Percentiles rank a stretch among this genome's conserved stretches.
Conservation (phyloP, 2,113 vertebrate species). For the Candoia aspera region DNA sequence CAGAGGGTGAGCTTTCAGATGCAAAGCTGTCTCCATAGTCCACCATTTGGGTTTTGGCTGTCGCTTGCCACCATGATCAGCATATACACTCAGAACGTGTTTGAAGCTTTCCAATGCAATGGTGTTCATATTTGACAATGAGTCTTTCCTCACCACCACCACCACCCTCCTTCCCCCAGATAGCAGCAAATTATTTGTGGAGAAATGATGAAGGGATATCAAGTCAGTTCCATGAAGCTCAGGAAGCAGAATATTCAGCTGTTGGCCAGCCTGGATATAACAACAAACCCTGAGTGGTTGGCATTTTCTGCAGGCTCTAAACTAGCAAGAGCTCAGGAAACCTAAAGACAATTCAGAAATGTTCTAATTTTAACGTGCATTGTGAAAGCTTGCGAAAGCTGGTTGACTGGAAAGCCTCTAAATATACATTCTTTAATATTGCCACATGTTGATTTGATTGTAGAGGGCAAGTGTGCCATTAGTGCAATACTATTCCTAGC, state of each 20-base stretch:
- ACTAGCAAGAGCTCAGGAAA: neutral
- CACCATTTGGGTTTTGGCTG: neutral
- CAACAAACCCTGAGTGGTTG: neutral
- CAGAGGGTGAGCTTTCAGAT: neutral
- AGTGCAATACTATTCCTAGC: neutral
- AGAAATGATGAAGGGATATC: neutral
- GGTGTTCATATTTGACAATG: neutral
- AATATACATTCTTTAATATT: neutral
- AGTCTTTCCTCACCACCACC: neutral
- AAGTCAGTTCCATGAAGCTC: neutral
- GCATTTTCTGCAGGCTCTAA: neutral
- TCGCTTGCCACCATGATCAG: neutral
- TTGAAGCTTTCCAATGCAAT: neutral
- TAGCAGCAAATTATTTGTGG: neutral
- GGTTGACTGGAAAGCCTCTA: neutral
- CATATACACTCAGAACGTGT: neutral
- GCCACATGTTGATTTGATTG: neutral
- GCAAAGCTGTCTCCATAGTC: neutral
- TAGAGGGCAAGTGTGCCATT: neutral
- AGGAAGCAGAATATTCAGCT: neutral
- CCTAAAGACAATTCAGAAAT: neutral
- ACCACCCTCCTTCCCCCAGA: no score
- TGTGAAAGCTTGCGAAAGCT: neutral
- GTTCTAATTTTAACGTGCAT: neutral
- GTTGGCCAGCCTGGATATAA: neutral